Base-by-base conservation (phyloP, 2,888 invertebrate genomes). In the Lycia hirtaria region DNA sequence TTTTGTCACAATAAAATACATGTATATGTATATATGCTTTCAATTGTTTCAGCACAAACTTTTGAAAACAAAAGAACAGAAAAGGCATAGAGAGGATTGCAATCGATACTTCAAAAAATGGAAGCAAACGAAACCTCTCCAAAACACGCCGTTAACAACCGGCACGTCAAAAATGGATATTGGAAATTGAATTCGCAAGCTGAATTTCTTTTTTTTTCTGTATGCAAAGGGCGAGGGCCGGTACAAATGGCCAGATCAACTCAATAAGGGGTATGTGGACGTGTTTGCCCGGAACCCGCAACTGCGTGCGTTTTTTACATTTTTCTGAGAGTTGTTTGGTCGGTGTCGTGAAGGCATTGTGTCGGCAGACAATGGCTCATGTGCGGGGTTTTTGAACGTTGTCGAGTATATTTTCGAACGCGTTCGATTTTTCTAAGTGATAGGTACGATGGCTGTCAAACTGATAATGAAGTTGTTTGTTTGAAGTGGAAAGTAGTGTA, bases 101-200 rank as follows among this genome's bases (percentile, higher is more conserved):
- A 81, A 78, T 81, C 78, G 71, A 83, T 76, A 80, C 60, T 57
- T 69, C 61, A 52, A 73, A 78, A 51, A 84, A 85, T 74, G 64
- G 64, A 80, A 77, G 72, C 71, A 75, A 72, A 80, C 73, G 74
- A 78, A 71, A 69, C 71, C 55, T 62, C 58, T 68, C 70, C 67
- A 72, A 78, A 74, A 78, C 76, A 75, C 73, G 69, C 77, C 77
- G 85, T 82, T 90, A 90, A 92, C 91, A 85, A 88, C 80, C 82
- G 86, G 79, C 81, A 85, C 84, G 92, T 92, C 92, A 92, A 87
- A 91, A 91, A 87, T 91, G 89, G 87, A 91, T 91, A 91, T 89
- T 83, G 87, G 75, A 89, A 91, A 91, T 91, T 90, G 87, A 89
- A 91, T 89, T 85, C 83, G 77, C 76, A 77, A 79, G 78, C 80